Evolutionary conservation across 1,140 invertebrate genomes (phyloP), one percentile per base, ranked within the genome.

Genomic region (Daktulosphaira vitifoliae): DNA sequence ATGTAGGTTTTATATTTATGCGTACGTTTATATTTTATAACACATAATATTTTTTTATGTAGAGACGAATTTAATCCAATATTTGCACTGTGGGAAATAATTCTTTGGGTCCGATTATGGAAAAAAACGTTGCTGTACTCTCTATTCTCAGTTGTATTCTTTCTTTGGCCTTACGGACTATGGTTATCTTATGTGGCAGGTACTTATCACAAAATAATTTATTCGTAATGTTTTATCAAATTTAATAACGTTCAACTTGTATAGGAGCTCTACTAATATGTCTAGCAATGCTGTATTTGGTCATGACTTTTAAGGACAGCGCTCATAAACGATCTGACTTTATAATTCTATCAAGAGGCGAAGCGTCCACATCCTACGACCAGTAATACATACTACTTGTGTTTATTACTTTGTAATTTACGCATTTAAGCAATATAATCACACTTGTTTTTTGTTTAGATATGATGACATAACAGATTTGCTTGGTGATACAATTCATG

Each of bases 61-160:
- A 77, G 76, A 67, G 76, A 73, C 68, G 75, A 77, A 49, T 75
- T 76, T 65, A 72, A 72, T 38, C 70, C 74, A 54, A 74, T 74
- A 65, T 71, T 69, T 33, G 69, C 68, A 7, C 78, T 75, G 54
- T 80, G 79, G 79, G 74, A 74, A 37, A 69, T 69, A 15, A 74
- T 79, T 22, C 69, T 79, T 37, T 74, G 74, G 72, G 66, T 77
- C 26, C 75, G 76, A 39, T 73, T 76, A 56, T 81, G 79, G 79
- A 76, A 76, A 67, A 76, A 76, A 69, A 74, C 76, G 38, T 69
- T 80, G 48, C 71, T 80, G 65, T 81, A 81, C 69, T 65, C 76
- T 23, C 69, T 75, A 11, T 69, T 79, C 38, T 74, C 78, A 37
- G 71, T 74, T n/a, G 69, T 78, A 39, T 73, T 80, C 68, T 78